phyloP scores from a whole-genome alignment of 2,113 vertebrate species.

The Microcebus tavaratra region DNA sequence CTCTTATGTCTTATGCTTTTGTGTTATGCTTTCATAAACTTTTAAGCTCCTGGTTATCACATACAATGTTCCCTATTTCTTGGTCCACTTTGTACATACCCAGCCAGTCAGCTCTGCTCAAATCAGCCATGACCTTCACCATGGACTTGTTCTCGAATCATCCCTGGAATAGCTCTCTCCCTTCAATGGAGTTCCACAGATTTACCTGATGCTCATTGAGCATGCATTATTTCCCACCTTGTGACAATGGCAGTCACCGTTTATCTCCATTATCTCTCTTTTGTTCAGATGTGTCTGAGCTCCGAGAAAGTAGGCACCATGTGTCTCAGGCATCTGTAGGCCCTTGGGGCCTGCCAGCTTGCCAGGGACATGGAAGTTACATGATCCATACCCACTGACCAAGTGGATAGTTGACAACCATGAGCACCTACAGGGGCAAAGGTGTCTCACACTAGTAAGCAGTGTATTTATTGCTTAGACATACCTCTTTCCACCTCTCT shows the following conservation, averaged over 20 bases:
- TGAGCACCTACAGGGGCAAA: neutral
- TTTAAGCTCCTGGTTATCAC: neutral
- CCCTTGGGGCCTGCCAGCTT: neutral
- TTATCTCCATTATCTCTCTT: neutral
- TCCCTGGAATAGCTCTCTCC: neutral
- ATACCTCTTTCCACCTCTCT: too few relatives aligned
- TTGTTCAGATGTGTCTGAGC: neutral
- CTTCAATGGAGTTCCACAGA: neutral
- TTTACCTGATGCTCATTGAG: neutral
- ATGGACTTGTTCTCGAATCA: rapidly evolving
- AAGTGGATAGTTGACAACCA: rapidly evolving
- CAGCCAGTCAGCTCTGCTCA: neutral
- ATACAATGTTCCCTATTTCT: rapidly evolving
- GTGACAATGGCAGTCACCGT: rapidly evolving
- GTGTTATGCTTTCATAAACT: neutral
- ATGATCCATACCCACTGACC: rapidly evolving
- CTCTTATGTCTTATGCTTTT: neutral
- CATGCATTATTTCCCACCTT: neutral
- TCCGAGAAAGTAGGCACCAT: rapidly evolving
- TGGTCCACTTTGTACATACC: neutral
- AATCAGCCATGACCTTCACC: neutral
- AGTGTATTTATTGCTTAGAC: rapidly evolving
- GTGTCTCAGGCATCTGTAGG: neutral
- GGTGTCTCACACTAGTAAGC: too few relatives aligned
- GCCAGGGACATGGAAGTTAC: rapidly evolving